phyloP scores from a whole-genome alignment of 37 sponge, comb jelly and placozoan genomes.

The Hexactinellida sp. region DNA sequence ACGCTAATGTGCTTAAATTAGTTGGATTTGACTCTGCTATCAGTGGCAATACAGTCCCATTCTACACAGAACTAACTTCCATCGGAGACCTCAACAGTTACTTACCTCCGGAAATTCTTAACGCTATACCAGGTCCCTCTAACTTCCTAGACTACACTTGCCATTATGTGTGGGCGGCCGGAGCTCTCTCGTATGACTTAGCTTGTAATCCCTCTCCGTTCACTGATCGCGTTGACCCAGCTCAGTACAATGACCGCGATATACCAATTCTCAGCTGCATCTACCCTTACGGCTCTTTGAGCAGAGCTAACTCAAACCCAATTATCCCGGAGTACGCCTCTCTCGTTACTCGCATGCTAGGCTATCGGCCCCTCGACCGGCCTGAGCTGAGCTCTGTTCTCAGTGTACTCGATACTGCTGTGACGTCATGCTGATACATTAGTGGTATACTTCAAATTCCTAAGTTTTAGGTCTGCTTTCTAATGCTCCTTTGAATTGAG shows the following conservation, averaged over 20 bases:
- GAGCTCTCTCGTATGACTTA: neutral
- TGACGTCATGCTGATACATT: neutral
- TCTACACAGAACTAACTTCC: neutral
- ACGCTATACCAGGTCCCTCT: neutral
- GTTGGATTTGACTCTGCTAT: neutral
- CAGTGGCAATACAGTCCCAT: neutral
- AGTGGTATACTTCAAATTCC: too few species aligned
- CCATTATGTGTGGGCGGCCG: neutral
- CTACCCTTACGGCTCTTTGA: neutral
- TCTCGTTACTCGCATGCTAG: neutral
- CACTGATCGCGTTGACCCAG: neutral
- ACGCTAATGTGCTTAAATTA: neutral
- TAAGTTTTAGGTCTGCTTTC: too few species aligned
- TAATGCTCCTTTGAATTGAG: too few species aligned
- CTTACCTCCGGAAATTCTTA: neutral
- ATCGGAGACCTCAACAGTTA: constrained; percentile 1
- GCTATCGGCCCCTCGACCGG: neutral
- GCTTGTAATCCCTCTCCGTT: constrained; percentile 6
- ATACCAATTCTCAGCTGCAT: neutral
- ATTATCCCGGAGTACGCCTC: neutral
- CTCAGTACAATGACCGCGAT: neutral
- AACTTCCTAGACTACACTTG: constrained; percentile 4
- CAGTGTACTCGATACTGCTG: neutral
- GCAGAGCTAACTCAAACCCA: neutral
- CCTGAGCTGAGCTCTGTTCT: neutral